Conservation (phyloP, 2,888 invertebrate species). For the Xestia rhomboidea region DNA sequence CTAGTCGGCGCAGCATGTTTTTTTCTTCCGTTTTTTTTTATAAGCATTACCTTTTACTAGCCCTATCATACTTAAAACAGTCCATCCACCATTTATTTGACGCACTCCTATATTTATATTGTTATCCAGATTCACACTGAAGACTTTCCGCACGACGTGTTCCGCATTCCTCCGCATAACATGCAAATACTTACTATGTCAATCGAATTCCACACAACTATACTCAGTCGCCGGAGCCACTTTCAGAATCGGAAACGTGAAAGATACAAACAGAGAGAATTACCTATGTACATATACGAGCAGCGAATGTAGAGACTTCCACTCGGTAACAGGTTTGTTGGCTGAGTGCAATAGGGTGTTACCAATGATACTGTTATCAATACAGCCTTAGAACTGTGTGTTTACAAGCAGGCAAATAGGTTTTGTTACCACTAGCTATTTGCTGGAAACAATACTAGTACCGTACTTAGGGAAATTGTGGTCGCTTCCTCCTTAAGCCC, state of each 20-base stretch:
- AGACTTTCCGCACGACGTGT: neutral
- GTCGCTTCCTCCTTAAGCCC: conserved; percentile 20
- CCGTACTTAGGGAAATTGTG: conserved; percentile 45
- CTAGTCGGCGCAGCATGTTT: neutral
- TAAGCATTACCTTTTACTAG: neutral
- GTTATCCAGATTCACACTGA: neutral
- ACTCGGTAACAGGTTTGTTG: neutral
- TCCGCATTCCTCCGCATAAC: neutral
- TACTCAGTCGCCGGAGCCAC: neutral
- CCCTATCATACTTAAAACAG: neutral
- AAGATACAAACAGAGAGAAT: neutral
- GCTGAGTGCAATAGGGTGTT: neutral
- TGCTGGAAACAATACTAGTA: conserved; percentile 1
- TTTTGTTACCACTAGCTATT: neutral
- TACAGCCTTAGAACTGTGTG: neutral
- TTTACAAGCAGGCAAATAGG: neutral
- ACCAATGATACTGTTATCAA: neutral
- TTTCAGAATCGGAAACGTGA: neutral
- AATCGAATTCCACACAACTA: conserved; percentile 8
- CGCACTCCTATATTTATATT: neutral
- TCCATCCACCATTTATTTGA: neutral
- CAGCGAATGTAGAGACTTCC: neutral
- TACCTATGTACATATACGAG: neutral
- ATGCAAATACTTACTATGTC: conserved; percentile 1
- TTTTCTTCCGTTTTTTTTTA: neutral